Evolutionary conservation across 2,888 invertebrate genomes (phyloP), one percentile per base, ranked within the genome.

Genomic region (Alsophila aescularia): DNA sequence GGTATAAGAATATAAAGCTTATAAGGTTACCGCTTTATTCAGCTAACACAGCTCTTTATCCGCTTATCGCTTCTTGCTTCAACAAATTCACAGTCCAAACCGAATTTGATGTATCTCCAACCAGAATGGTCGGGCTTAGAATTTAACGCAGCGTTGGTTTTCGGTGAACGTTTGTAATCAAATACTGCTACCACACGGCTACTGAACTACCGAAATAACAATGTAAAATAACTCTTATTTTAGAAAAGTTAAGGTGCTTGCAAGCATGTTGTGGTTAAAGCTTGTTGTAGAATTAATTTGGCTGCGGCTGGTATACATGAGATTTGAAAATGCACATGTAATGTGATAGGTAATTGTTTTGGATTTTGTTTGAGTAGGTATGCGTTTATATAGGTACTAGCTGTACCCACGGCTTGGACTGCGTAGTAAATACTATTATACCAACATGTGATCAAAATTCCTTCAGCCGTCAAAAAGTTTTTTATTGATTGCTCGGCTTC

Each of bases 121-220:
- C 55, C 57, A 58, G 57, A 48, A 61, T 52, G 54, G 42, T 44
- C 51, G 52, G 34, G 47, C 52, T 62, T 62, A 64, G 62, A 62
- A 54, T 61, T 64, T 57, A 64, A 60, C 56, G 62, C 62, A 55
- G 58, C 47, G 60, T 54, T 52, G 58, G 56, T 58, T 62, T 62
- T 58, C 47, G 61, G 51, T 49, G 59, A 52, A 42, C 39, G 60
- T 40, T 56, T 52, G 60, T 62, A 65, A 65, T 62, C 64, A 60
- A 57, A 60, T 62, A 60, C 48, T 52, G 52, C 55, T 55, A 55
- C 53, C 49, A 45, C 47, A 58, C 40, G 12, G 57, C 61, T 53
- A 60, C 62, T 43, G 51, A 32, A 52, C 34, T 21, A 2, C 2
- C 12, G 14, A 13, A 35, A 9, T 5, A 15, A 21, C 41, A 52